phyloP scores from a whole-genome alignment of 2,797 vertebrate genomes.

The Hirundo rustica region DNA sequence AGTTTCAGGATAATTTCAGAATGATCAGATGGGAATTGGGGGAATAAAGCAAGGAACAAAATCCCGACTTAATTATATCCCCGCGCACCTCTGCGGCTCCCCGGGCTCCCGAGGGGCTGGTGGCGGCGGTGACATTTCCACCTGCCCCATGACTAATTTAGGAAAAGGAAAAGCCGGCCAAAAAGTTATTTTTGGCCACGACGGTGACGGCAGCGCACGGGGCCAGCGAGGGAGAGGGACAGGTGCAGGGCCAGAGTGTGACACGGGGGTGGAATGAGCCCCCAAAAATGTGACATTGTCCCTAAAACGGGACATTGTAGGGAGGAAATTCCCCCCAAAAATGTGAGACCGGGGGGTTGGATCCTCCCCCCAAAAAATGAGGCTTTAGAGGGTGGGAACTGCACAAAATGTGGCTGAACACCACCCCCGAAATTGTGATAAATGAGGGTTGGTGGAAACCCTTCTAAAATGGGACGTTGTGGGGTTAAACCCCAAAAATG shows the following conservation, averaged over 20 bases:
- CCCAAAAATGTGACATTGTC: background rate
- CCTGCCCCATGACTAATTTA: conserved; percentile 73
- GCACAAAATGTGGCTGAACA: background rate
- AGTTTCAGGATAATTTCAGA: background rate
- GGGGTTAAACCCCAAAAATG: background rate
- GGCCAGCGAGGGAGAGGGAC: background rate
- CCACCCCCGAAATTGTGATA: rapidly evolving
- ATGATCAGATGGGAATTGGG: background rate
- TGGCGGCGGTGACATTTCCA: conserved; percentile 48
- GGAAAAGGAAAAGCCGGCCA: conserved; percentile 61
- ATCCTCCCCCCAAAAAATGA: too few species aligned
- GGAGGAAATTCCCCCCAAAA: background rate
- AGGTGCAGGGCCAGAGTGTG: background rate
- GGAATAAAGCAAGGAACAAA: background rate
- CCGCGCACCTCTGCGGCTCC: background rate
- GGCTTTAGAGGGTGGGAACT: rapidly evolving
- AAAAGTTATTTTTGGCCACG: conserved; percentile 54
- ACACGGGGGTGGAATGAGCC: background rate
- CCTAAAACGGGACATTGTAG: rapidly evolving
- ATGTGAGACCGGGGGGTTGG: rapidly evolving
- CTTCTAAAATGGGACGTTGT: background rate
- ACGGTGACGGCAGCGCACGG: background rate
- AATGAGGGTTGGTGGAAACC: background rate
- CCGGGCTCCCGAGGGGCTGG: background rate
- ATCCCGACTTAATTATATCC: background rate